phyloP scores from a whole-genome alignment of 2,113 vertebrate genomes.

The Colossoma macropomum region DNA sequence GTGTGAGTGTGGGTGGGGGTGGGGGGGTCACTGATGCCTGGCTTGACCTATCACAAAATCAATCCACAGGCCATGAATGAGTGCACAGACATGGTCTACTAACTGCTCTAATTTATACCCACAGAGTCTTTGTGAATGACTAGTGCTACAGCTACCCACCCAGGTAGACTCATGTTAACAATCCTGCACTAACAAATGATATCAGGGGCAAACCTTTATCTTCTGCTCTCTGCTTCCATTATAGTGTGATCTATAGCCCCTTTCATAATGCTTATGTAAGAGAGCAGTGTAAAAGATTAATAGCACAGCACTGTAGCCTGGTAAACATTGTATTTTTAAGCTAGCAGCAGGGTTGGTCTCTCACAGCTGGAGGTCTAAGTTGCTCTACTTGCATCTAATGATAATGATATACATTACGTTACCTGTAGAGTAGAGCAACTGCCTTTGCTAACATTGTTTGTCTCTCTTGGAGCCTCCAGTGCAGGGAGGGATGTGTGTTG shows the following conservation, averaged over 20 bases:
- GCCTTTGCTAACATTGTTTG: constrained; percentile 30
- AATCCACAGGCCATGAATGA: not conserved
- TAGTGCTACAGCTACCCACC: not conserved
- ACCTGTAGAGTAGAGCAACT: constrained; percentile 15
- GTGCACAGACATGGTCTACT: constrained; percentile 31
- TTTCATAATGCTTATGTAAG: constrained; percentile 20
- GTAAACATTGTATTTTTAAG: constrained; percentile 44
- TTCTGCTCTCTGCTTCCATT: not conserved
- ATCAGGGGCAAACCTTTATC: constrained; percentile 19
- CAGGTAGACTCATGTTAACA: not conserved
- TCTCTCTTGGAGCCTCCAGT: constrained; percentile 37
- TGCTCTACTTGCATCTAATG: constrained; percentile 13
- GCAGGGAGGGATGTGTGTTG: constrained; percentile 50
- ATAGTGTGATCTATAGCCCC: constrained; percentile 28
- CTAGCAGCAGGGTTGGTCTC: constrained; percentile 28
- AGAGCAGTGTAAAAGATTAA: constrained; percentile 46
- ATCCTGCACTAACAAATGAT: constrained; percentile 20
- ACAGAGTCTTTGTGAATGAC: constrained; percentile 2
- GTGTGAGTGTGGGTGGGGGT: not conserved
- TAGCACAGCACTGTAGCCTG: constrained; percentile 12
- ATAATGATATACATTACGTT: constrained; percentile 45
- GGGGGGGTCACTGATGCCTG: not conserved
- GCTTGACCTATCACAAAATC: not conserved
- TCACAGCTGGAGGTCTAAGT: constrained; percentile 6
- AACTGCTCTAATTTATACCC: constrained; percentile 43